Evolutionary conservation across 2,888 invertebrate genomes (phyloP).

Genomic region (Sycophila texana): DNA sequence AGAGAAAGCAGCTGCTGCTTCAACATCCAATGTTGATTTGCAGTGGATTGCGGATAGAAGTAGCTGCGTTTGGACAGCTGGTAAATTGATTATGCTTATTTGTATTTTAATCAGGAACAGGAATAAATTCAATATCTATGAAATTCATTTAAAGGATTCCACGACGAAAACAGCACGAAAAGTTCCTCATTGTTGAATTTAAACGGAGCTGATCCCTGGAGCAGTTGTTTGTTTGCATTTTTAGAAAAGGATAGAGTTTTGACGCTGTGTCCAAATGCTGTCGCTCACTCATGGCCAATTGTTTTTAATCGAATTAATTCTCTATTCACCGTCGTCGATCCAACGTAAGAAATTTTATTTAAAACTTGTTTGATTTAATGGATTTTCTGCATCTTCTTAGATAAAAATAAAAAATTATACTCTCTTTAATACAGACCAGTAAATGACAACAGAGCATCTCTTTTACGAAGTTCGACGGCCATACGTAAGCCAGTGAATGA

Average conservation of each 20-base stretch:
- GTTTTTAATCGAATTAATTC: slow-evolving; percentile 93
- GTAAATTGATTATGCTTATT: slow-evolving; percentile 72
- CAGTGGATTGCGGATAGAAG: slow-evolving; percentile 95
- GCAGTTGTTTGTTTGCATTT: slow-evolving; percentile 91
- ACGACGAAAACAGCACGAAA: slow-evolving; percentile 77
- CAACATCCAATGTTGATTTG: slow-evolving; percentile 87
- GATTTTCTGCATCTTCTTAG: too few relatives aligned
- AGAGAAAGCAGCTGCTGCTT: slow-evolving; percentile 91
- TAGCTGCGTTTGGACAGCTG: slow-evolving; percentile 91
- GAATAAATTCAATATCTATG: background rate
- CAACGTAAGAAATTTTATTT: slow-evolving; percentile 82
- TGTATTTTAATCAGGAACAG: background rate
- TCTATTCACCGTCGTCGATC: slow-evolving; percentile 95
- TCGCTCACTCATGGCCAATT: slow-evolving; percentile 96
- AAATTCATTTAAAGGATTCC: slow-evolving; percentile 69
- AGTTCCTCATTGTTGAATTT: slow-evolving; percentile 78
- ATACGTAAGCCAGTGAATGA: slow-evolving; percentile 95
- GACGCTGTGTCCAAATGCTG: slow-evolving; percentile 89
- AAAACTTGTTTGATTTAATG: too few relatives aligned
- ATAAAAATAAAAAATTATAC: too few relatives aligned
- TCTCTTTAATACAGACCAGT: slow-evolving; percentile 84
- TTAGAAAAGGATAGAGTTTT: slow-evolving; percentile 90
- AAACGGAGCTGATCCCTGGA: slow-evolving; percentile 91
- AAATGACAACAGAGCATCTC: slow-evolving; percentile 96
- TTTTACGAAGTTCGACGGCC: slow-evolving; percentile 90